These are phyloP conservation scores for Pemphigus obesinymphae DNA, from an alignment of 1,140 invertebrate genomes.

Conservation along the genomic window DNA sequence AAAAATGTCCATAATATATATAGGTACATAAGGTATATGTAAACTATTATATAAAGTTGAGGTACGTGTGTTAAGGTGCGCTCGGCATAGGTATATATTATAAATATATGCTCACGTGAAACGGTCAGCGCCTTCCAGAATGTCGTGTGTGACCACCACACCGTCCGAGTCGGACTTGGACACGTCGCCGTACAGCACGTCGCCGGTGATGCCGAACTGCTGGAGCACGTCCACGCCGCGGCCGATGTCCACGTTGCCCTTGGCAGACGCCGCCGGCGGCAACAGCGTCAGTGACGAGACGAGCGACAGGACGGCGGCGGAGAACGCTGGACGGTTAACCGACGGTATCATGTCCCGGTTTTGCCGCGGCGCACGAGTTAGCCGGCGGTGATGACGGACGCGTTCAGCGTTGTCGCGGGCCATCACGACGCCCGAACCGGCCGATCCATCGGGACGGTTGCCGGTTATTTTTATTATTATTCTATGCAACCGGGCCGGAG, in stretches of 20 bases:
- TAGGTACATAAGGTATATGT: too few relatives aligned
- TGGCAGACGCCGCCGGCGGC: neutral
- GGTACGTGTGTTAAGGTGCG: too few relatives aligned
- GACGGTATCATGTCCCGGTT: neutral
- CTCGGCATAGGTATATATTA: too few relatives aligned
- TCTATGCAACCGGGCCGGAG: too few relatives aligned
- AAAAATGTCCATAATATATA: too few relatives aligned
- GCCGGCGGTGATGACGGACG: neutral
- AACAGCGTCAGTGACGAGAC: neutral
- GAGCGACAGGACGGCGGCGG: neutral
- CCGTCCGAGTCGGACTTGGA: neutral
- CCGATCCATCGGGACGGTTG: too few relatives aligned
- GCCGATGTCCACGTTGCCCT: slow-evolving; percentile 15
- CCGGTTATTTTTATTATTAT: too few relatives aligned
- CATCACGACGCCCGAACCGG: neutral
- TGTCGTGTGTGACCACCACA: neutral
- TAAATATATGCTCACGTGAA: slow-evolving; percentile 26
- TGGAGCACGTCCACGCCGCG: slow-evolving; percentile 30
- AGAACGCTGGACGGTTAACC: neutral
- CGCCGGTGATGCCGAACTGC: slow-evolving; percentile 18
- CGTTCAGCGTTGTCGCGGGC: neutral
- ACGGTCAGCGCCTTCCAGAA: neutral
- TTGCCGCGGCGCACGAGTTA: neutral
- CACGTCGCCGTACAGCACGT: slow-evolving; percentile 9
- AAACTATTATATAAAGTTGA: too few relatives aligned